These are phyloP conservation scores for Dendrolimus punctatus DNA, from an alignment of 1,140 invertebrate genomes.

Conservation along the genomic window DNA sequence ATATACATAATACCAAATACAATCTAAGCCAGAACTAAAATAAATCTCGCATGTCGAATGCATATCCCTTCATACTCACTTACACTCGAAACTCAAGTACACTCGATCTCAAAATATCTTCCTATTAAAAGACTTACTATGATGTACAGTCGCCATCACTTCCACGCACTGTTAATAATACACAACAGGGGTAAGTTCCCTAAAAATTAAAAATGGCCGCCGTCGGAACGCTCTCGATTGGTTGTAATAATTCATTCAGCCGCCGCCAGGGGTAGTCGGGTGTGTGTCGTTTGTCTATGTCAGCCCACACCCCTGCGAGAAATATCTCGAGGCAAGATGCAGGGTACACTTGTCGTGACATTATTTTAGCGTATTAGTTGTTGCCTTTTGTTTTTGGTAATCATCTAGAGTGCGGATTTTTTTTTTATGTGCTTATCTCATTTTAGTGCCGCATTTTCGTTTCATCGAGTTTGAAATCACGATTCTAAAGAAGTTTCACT, in stretches of 20 bases:
- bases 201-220: conserved; percentile 70
- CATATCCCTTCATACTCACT: not conserved
- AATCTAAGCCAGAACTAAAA: too few species aligned
- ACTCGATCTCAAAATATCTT: too few species aligned
- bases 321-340: conserved; percentile 51
- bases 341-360: conserved; percentile 28
- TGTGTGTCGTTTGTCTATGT: conserved; percentile 63
- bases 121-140: too few species aligned
- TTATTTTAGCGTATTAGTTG: not conserved
- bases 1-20: too few species aligned
- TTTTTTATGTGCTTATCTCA: too few species aligned
- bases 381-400: too few species aligned
- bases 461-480: too few species aligned
- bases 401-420: too few species aligned
- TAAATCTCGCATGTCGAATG: not conserved
- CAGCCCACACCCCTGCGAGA: conserved; percentile 42
- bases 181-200: conserved; percentile 44
- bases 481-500: too few species aligned
- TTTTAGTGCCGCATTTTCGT: too few species aligned
- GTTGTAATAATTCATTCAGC: conserved; percentile 60
- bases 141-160: not conserved
- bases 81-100: too few species aligned
- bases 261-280: conserved; percentile 42
- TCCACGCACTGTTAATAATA: conserved; percentile 18
- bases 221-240: conserved; percentile 54